Evolutionary conservation across 2,888 invertebrate genomes (phyloP), one percentile per base, ranked within the genome.

Genomic region (Tipula helvola): DNA sequence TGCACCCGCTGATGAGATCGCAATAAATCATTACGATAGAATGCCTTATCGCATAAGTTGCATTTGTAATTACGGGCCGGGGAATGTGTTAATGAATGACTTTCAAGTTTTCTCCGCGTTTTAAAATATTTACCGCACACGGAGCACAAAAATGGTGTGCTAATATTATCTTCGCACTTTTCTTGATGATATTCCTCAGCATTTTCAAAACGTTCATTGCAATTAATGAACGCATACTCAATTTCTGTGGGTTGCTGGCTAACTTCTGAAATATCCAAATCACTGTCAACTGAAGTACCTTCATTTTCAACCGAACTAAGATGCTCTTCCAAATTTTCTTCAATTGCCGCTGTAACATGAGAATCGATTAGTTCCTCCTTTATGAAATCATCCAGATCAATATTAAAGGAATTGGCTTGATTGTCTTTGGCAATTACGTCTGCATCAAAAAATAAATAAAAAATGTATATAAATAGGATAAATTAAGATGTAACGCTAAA

Each of bases 181-280:
- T 86, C 36, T 47, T 86, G 10, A 47, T 86, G 18, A 83, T 83
- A 86, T 84, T 13, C 83, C 18, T 18, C 85, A 84, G 28, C 57
- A 39, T 57, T 87, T 87, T 16, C 86, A 86, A 12, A 86, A 36
- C 13, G 7, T 71, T 71, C 10, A n/a, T 71, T 28, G 57, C 86
- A 87, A 4, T 13, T 12, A 5, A 57, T 83, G 16, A 41, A 86
- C 57, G 36, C 10, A 84, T 86, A 85, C 36, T 5, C 16, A 10
- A 36, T n/a, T 12, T 36, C 13, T 10, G n/a, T n/a, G 7, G 71
- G 71, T 2, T 28, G n/a, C n/a, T n/a, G 3, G 2, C 1, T 28
- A 28, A 28, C 28, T 0, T 71, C 71, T 28, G 71, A 86, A 10
- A 10, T 5, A 12, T 2, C 28, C 0, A 10, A 71, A 18, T 71